These are phyloP conservation scores for Fulmarus glacialis DNA, from an alignment of 2,113 vertebrate species.

Conservation along the genomic window DNA sequence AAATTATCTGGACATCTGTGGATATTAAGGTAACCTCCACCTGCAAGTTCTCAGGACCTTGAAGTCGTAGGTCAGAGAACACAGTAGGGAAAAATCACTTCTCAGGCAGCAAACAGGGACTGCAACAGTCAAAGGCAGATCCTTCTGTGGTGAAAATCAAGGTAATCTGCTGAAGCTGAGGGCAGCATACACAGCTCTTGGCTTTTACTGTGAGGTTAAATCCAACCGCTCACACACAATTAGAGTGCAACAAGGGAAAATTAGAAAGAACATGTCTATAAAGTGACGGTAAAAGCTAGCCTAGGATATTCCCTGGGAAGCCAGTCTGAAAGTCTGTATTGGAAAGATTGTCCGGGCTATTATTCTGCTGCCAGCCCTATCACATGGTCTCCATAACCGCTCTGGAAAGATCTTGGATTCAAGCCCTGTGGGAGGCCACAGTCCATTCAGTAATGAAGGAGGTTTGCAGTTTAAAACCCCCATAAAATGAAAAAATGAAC, in stretches of 20 bases:
- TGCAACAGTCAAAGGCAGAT: background rate
- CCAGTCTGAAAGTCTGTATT: background rate
- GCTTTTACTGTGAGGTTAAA: background rate
- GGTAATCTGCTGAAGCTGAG: background rate
- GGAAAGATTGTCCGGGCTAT: background rate
- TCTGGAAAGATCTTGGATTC: background rate
- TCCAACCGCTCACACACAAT: background rate
- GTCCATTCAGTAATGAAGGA: background rate
- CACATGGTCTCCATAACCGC: background rate
- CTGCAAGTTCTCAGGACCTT: background rate
- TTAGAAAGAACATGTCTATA: background rate
- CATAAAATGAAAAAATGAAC: background rate
- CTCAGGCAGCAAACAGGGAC: background rate
- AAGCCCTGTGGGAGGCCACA: background rate
- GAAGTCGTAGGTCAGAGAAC: background rate
- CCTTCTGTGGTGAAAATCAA: background rate
- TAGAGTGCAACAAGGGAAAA: background rate
- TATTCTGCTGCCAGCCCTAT: background rate
- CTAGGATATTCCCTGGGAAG: background rate
- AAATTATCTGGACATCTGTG: background rate
- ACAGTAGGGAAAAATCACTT: background rate
- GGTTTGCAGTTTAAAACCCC: background rate
- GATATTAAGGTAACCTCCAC: background rate
- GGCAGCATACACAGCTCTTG: background rate
- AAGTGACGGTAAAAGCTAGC: background rate